phyloP scores from a whole-genome alignment of 2,797 vertebrate species.

The Tarsius wallacei region DNA sequence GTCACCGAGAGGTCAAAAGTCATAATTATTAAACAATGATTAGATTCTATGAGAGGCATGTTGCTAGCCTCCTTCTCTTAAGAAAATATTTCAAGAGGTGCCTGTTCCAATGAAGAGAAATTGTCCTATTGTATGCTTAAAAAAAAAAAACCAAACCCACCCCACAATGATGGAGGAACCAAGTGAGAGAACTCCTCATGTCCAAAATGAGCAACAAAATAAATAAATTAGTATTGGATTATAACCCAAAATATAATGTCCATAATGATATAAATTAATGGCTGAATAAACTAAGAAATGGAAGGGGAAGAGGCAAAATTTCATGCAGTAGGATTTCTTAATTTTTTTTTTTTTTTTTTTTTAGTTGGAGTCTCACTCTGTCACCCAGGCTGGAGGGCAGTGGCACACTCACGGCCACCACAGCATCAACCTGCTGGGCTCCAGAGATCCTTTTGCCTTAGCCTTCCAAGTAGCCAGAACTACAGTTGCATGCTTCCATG shows the following conservation, averaged over 20 bases:
- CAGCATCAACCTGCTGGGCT: too few species aligned
- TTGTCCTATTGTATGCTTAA: neutral
- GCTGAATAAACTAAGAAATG: neutral
- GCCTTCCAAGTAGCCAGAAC: too few species aligned
- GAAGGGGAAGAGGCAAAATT: neutral
- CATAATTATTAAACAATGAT: conserved; percentile 20
- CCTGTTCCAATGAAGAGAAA: neutral
- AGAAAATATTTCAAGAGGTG: neutral
- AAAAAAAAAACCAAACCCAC: neutral
- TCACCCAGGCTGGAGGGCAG: too few species aligned
- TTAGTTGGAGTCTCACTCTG: too few species aligned
- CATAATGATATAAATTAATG: neutral
- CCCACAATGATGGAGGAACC: neutral
- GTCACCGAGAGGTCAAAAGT: conserved; percentile 65
- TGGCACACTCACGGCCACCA: too few species aligned
- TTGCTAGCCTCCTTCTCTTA: neutral
- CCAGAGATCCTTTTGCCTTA: too few species aligned
- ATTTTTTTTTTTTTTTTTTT: too few species aligned
- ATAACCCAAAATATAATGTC: neutral
- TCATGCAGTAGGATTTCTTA: neutral
- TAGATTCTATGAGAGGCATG: neutral
- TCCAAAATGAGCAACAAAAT: conserved; percentile 18
- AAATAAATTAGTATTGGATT: neutral
- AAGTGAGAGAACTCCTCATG: neutral
- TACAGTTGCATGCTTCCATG: too few species aligned